Evolutionary conservation across 2,113 vertebrate species (phyloP).

Genomic region (Eurystomus gularis): DNA sequence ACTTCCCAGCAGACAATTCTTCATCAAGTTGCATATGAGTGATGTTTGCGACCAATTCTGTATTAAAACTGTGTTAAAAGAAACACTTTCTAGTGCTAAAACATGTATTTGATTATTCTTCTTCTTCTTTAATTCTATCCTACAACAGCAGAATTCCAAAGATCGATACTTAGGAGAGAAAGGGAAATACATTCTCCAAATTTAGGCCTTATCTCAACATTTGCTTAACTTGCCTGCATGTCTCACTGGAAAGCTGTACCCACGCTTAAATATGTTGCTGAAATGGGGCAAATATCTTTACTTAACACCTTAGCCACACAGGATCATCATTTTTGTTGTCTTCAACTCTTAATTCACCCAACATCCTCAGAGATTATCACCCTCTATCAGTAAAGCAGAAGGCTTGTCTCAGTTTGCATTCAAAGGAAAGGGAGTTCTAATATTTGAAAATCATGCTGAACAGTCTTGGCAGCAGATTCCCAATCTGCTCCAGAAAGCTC

Average conservation of each 20-base stretch:
- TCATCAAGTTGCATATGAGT: not conserved
- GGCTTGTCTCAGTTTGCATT: not conserved
- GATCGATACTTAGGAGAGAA: not conserved
- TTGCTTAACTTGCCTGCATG: not conserved
- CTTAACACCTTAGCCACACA: not conserved
- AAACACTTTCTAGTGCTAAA: not conserved
- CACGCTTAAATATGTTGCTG: not conserved
- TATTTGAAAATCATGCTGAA: conserved; percentile 31
- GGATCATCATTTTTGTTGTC: not conserved
- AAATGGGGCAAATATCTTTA: not conserved
- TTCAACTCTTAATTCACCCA: conserved; percentile 10
- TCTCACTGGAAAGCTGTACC: not conserved
- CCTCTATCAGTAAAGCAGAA: not conserved
- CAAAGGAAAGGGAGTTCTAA: not conserved
- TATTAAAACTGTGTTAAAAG: conserved; percentile 34
- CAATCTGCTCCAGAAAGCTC: conserved; percentile 30
- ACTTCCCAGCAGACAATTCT: conserved; percentile 4
- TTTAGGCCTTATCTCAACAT: not conserved
- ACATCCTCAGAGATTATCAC: conserved; percentile 7
- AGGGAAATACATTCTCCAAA: not conserved
- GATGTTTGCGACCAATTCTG: conserved; percentile 13
- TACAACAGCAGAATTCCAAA: not conserved
- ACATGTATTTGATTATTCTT: not conserved
- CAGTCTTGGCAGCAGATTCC: not conserved
- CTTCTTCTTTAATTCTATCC: not conserved